These are phyloP conservation scores for Nephrocerus scutellatus DNA, from an alignment of 2,888 invertebrate species.

Conservation along the genomic window DNA sequence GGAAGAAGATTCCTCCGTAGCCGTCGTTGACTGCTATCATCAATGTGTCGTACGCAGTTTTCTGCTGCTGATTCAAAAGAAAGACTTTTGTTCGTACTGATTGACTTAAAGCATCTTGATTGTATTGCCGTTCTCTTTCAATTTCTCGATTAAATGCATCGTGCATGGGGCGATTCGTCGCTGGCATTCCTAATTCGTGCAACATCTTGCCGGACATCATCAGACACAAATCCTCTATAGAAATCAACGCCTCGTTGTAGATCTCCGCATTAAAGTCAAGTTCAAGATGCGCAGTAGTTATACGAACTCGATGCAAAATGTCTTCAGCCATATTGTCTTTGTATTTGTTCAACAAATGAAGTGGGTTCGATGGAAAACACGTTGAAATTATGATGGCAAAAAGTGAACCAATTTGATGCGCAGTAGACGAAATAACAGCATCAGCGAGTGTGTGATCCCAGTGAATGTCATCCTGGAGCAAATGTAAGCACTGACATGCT, in stretches of 20 bases:
- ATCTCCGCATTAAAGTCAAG: slow-evolving; percentile 10
- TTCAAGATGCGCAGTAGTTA: slow-evolving; percentile 4
- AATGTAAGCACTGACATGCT: slow-evolving; percentile 33
- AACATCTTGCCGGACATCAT: slow-evolving; percentile 15
- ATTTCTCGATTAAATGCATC: slow-evolving; percentile 17
- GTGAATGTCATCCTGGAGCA: slow-evolving; percentile 31
- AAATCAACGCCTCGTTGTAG: slow-evolving; percentile 15
- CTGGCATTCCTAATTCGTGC: slow-evolving; percentile 12
- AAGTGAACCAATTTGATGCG: slow-evolving; percentile 19
- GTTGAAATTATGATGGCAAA: slow-evolving; percentile 25
- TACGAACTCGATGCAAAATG: slow-evolving; percentile 20
- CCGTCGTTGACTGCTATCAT: slow-evolving; percentile 4
- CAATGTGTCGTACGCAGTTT: slow-evolving; percentile 8
- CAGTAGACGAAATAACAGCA: slow-evolving; percentile 11
- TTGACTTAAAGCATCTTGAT: slow-evolving; percentile 9
- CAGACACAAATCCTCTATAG: slow-evolving; percentile 16
- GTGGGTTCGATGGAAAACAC: slow-evolving; percentile 19
- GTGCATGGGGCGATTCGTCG: slow-evolving; percentile 14
- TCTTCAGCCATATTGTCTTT: slow-evolving; percentile 21
- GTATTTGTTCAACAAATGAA: slow-evolving; percentile 20
- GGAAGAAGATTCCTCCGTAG: slow-evolving; percentile 5
- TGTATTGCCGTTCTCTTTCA: slow-evolving; percentile 13
- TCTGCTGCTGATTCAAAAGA: slow-evolving; percentile 13
- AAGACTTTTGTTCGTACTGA: slow-evolving; percentile 14
- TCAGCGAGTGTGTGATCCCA: slow-evolving; percentile 22